Conservation (phyloP, 1,140 invertebrate genomes). For the Acromyrmex echinatior region DNA sequence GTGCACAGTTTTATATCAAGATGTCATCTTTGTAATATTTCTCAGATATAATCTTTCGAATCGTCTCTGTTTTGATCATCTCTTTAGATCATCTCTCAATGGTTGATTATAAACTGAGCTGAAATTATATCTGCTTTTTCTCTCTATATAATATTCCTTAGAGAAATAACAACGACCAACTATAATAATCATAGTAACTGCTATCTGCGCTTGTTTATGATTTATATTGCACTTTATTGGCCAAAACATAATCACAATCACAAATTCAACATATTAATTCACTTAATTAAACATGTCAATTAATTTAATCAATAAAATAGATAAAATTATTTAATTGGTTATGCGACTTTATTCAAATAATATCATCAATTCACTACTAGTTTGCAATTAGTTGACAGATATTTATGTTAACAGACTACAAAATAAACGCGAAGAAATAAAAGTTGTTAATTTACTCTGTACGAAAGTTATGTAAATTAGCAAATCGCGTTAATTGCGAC, state of each 20-base stretch:
- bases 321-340: background rate
- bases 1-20: background rate
- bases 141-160: background rate
- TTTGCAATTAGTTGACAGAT: background rate
- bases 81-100: background rate
- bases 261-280: constrained; percentile 19
- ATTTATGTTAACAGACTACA: background rate
- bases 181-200: background rate
- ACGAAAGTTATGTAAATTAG: background rate
- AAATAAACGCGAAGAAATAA: background rate
- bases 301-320: constrained; percentile 20
- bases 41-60: background rate
- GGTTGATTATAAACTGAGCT: background rate
- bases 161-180: background rate
- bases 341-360: background rate
- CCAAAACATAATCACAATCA: constrained; percentile 14
- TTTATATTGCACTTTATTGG: background rate
- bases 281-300: background rate
- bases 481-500: background rate
- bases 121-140: background rate
- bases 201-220: background rate
- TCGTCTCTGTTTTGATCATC: background rate
- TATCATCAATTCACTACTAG: background rate
- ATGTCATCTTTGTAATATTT: background rate
- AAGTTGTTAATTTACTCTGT: background rate